Evolutionary conservation across 2,888 invertebrate species (phyloP).

Genomic region (Hyalella azteca): DNA sequence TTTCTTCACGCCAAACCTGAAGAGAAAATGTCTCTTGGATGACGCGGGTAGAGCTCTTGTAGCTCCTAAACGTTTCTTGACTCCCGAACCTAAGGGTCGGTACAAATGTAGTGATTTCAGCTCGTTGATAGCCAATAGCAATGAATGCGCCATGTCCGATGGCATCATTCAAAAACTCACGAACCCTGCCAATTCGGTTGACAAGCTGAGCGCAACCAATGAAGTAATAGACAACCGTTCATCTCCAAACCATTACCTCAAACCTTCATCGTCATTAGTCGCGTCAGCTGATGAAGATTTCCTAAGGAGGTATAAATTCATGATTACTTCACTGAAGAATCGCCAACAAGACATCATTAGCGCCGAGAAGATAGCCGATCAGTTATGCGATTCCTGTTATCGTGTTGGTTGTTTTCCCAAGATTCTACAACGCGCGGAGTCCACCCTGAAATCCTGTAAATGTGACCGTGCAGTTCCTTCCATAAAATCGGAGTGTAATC

Average conservation of each 20-base stretch:
- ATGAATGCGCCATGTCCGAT: not conserved
- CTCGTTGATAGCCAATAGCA: not conserved
- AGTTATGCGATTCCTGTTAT: not conserved
- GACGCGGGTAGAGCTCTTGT: not conserved
- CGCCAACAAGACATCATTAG: not conserved
- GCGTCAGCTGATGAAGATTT: conserved; percentile 54
- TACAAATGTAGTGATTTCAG: not conserved
- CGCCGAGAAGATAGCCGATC: not conserved
- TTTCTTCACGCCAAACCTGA: conserved; percentile 17
- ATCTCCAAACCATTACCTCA: conserved; percentile 55
- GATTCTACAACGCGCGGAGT: too few relatives aligned
- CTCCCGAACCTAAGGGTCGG: not conserved
- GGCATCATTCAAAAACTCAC: not conserved
- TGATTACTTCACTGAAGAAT: not conserved
- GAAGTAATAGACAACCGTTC: conserved; percentile 41
- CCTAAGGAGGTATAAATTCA: not conserved
- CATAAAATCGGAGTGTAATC: too few relatives aligned
- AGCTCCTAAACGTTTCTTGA: conserved; percentile 8
- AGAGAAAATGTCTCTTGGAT: not conserved
- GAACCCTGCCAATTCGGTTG: not conserved
- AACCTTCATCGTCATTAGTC: conserved; percentile 47
- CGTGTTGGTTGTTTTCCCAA: not conserved
- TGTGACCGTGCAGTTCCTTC: too few relatives aligned
- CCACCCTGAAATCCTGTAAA: too few relatives aligned
- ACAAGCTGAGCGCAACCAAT: not conserved